Evolutionary conservation across 2,113 vertebrate genomes (phyloP).

Genomic region (Hyla sarda): DNA sequence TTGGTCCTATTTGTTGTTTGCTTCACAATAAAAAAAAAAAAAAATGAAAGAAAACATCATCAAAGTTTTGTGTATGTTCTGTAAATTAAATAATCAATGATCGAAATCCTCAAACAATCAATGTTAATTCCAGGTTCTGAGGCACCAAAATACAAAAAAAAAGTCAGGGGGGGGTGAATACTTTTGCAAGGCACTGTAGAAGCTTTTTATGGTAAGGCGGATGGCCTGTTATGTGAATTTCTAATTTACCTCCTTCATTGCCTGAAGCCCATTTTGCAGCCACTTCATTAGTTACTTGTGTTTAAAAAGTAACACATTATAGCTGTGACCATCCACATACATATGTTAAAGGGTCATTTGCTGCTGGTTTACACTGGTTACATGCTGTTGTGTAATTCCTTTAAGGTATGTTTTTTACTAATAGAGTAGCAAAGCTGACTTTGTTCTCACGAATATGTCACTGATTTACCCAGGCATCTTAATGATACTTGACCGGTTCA

Average conservation of each 20-base stretch:
- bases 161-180: no score
- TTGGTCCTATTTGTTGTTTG: no score
- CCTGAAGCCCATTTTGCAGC: slow-evolving; percentile 64
- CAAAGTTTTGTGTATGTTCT: no score
- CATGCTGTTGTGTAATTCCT: slow-evolving; percentile 68
- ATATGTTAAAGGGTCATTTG: slow-evolving; percentile 67
- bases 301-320: slow-evolving; percentile 85
- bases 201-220: neutral
- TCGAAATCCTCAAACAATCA: no score
- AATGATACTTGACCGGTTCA: slow-evolving; percentile 56
- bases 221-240: slow-evolving; percentile 3
- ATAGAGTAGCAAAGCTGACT: slow-evolving; percentile 56
- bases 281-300: slow-evolving; percentile 83
- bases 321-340: slow-evolving; percentile 74
- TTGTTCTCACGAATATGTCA: slow-evolving; percentile 69
- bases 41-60: no score
- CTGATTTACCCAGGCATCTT: slow-evolving; percentile 71
- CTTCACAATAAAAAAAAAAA: no score
- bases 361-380: slow-evolving; percentile 71
- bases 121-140: no score
- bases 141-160: no score
- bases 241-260: slow-evolving; percentile 54
- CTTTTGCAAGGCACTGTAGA: no score
- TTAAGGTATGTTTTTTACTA: slow-evolving; percentile 63
- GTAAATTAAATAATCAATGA: no score